These are phyloP conservation scores for Phrynosoma platyrhinos DNA, from an alignment of 2,113 vertebrate species.

Conservation along the genomic window DNA sequence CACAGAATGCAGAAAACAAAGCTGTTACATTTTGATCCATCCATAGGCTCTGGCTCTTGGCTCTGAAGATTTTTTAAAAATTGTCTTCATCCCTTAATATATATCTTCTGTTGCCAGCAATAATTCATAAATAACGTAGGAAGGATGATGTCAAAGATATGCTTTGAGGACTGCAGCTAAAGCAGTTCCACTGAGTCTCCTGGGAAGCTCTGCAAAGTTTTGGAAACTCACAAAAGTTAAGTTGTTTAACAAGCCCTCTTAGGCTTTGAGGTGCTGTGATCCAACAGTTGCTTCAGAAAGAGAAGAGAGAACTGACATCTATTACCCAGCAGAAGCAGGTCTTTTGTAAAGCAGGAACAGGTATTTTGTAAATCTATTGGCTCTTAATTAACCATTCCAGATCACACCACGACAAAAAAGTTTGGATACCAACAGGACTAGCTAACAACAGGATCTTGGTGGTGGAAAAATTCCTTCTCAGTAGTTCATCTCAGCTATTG, in stretches of 20 bases:
- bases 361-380: too few relatives aligned
- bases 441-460: too few relatives aligned
- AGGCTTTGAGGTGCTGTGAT: not conserved
- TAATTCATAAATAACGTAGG: not conserved
- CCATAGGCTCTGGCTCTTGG: not conserved
- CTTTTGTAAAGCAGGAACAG: not conserved
- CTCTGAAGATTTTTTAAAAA: not conserved
- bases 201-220: constrained; percentile 1
- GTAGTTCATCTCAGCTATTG: too few relatives aligned
- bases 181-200: not conserved
- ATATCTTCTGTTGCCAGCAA: not conserved
- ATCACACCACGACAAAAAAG: too few relatives aligned
- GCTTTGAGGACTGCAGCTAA: not conserved
- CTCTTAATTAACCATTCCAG: too few relatives aligned
- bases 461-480: too few relatives aligned
- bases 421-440: too few relatives aligned
- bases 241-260: not conserved
- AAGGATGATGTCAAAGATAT: not conserved
- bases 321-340: not conserved
- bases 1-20: too few relatives aligned
- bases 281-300: not conserved
- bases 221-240: not conserved
- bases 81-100: not conserved
- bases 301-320: not conserved
- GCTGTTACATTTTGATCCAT: not conserved